These are phyloP conservation scores for Oreotrochilus melanogaster DNA, from an alignment of 2,113 vertebrate species.

Conservation along the genomic window DNA sequence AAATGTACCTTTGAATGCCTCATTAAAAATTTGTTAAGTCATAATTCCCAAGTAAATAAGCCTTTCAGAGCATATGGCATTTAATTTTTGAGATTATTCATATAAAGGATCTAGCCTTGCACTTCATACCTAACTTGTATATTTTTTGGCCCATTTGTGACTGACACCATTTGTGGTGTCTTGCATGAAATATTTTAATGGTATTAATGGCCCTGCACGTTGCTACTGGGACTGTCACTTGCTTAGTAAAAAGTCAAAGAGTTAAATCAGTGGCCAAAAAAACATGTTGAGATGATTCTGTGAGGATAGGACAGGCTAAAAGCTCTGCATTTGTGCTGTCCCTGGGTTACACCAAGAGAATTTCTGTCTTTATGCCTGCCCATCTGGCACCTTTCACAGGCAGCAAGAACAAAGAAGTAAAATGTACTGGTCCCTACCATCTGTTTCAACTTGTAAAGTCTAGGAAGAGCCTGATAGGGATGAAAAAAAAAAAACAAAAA, in stretches of 20 bases:
- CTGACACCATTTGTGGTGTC: not conserved
- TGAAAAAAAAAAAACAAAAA: not conserved
- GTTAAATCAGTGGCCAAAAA: not conserved
- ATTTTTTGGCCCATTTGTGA: not conserved
- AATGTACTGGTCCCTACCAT: constrained; percentile 38
- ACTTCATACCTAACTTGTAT: not conserved
- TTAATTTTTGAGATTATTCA: not conserved
- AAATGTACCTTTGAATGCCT: not conserved
- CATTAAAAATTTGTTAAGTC: not conserved
- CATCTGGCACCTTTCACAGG: constrained; percentile 64
- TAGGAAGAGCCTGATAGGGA: not conserved
- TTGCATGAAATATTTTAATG: not conserved
- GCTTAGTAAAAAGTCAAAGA: not conserved
- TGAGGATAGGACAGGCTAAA: constrained; percentile 2
- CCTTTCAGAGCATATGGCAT: not conserved
- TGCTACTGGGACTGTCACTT: not conserved
- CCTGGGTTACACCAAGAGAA: constrained; percentile 38
- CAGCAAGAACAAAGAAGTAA: constrained; percentile 59
- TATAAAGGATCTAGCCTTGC: not conserved
- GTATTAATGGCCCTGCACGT: not conserved
- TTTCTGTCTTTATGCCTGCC: constrained; percentile 50
- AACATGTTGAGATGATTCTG: not conserved
- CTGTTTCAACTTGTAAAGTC: constrained; percentile 50
- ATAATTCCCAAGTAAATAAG: not conserved
- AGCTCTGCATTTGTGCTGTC: not conserved